phyloP scores from a whole-genome alignment of 2,113 vertebrate genomes.

The Empidonax traillii region DNA sequence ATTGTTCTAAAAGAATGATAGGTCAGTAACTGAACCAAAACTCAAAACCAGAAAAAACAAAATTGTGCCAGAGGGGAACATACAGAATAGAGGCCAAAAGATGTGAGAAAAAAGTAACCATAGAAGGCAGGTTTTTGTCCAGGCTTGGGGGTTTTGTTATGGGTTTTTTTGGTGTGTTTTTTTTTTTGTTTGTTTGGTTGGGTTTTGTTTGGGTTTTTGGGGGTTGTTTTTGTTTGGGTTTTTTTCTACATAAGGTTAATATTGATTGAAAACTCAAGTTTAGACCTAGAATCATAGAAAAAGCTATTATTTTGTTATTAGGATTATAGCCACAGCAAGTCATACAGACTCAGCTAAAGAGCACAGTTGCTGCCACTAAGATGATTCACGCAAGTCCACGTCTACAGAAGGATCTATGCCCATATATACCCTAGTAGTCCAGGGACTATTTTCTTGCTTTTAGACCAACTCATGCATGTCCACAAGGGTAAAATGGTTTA shows the following conservation, averaged over 20 bases:
- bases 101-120: background rate
- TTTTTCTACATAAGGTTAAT: background rate
- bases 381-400: background rate
- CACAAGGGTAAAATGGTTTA: background rate
- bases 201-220: background rate
- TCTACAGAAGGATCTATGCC: background rate
- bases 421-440: background rate
- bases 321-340: background rate
- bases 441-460: background rate
- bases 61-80: background rate
- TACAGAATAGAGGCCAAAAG: background rate
- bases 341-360: background rate
- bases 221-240: too few relatives aligned
- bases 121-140: background rate
- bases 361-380: background rate
- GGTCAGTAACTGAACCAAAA: background rate
- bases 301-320: background rate
- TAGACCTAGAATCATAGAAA: background rate
- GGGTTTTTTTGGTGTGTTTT: too few relatives aligned
- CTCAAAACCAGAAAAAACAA: background rate
- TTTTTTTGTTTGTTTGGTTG: too few relatives aligned
- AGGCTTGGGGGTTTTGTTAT: background rate
- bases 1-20: background rate
- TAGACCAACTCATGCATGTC: background rate
- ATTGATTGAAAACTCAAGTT: background rate